Evolutionary conservation across 2,113 vertebrate species (phyloP), one percentile per base, ranked within the genome.

Genomic region (Pimephales promelas): DNA sequence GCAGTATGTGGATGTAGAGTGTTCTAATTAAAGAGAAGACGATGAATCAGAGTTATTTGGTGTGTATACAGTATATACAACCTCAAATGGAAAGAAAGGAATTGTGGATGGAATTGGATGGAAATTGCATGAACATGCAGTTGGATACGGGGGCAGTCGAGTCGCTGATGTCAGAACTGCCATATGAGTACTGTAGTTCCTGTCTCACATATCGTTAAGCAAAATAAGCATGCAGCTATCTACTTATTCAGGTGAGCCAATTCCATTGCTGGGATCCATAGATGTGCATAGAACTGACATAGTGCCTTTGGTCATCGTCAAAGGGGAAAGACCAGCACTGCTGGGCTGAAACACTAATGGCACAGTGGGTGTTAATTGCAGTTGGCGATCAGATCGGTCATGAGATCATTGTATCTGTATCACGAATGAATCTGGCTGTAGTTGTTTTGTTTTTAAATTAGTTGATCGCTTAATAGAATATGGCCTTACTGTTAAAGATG

Each of bases 81-180:
- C 83, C 3, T 82, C 52, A 3, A 7, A 45, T 31, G 34, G 64
- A 28, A 57, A 80, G 31, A 62, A 61, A 10, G 59, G 9, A 45
- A 79, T 83, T 73, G 36, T 28, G 26, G 43, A 83, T 85, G 13
- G 40, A 76, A 14, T 54, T 87, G 13, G 83, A 87, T 28, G 45
- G 64, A 20, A 62, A 26, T 36, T 28, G 14, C 0, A 22, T 71
- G 10, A n/a, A 61, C 4, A 87, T 87, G 72, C 86, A 84, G 78
- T 18, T 82, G 22, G 83, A 84, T 20, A 87, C 31, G 2, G 77
- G 76, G 28, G 82, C 71, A 34, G 71, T n/a, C n/a, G n/a, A n/a
- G n/a, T n/a, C n/a, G n/a, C 57, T 31, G 82, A 36, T 84, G 31
- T 81, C 82, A 43, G 70, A 84, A 54, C 18, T 34, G 7, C 18